Conservation (phyloP, 1,140 invertebrate species). For the Probaryconus sp. region DNA sequence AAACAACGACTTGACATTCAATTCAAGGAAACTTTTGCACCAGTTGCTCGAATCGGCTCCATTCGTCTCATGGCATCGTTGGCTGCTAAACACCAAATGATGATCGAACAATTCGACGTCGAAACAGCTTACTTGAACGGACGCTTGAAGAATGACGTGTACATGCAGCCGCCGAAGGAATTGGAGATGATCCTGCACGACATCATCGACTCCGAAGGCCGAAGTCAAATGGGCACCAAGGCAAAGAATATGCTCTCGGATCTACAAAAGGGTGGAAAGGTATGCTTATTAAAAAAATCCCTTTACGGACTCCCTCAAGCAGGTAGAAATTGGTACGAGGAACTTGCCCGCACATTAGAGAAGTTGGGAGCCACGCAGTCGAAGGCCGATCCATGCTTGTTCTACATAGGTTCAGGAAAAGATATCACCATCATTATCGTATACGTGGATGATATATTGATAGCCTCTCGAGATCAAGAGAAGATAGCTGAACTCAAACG, state of each 20-base stretch:
- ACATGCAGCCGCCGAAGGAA: not conserved
- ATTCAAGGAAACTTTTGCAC: conserved; percentile 41
- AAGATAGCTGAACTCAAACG: conserved; percentile 31
- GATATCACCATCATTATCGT: conserved; percentile 31
- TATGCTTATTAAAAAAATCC: conserved; percentile 13
- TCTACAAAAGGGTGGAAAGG: not conserved
- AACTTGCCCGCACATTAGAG: not conserved
- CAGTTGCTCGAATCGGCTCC: conserved; percentile 18
- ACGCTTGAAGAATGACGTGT: not conserved
- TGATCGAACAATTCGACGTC: not conserved
- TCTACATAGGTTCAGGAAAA: conserved; percentile 54
- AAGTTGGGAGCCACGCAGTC: conserved; percentile 28
- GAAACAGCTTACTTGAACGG: conserved; percentile 46
- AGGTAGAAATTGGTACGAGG: conserved; percentile 12
- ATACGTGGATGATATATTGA: conserved; percentile 35
- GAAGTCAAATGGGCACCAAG: not conserved
- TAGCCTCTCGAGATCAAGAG: conserved; percentile 29
- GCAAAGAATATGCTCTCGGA: conserved; percentile 6
- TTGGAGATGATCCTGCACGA: not conserved
- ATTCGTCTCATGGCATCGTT: conserved; percentile 4
- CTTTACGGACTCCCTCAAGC: conserved; percentile 25
- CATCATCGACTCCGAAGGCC: conserved; percentile 78
- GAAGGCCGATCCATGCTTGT: conserved; percentile 42
- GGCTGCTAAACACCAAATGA: not conserved
- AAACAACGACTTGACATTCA: conserved; percentile 37